Evolutionary conservation across 2,888 invertebrate genomes (phyloP).

Genomic region (Pristionchus exspectatus): DNA sequence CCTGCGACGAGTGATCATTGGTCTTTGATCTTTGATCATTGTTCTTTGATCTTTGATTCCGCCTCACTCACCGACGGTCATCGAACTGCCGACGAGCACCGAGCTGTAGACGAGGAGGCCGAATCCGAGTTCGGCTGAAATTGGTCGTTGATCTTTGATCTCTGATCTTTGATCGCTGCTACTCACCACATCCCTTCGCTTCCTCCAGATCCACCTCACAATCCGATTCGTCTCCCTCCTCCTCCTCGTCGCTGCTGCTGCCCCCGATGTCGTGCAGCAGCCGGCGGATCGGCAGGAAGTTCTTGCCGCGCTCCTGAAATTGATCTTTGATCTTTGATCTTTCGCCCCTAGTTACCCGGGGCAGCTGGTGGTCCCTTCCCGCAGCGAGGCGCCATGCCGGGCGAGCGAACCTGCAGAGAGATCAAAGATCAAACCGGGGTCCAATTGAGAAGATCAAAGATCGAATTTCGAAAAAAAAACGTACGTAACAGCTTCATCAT

Average conservation of each 20-base stretch:
- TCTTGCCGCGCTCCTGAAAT: too few relatives aligned
- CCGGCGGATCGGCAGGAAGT: too few relatives aligned
- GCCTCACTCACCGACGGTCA: conserved; percentile 89
- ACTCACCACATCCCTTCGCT: too few relatives aligned
- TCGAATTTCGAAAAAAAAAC: not conserved
- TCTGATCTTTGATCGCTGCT: too few relatives aligned
- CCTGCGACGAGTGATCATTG: not conserved
- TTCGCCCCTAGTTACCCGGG: not conserved
- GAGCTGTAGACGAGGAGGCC: conserved; percentile 99
- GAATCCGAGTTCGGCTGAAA: conserved; percentile 90
- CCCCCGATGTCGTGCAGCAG: too few relatives aligned
- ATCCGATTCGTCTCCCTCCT: too few relatives aligned
- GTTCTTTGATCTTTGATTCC: not conserved
- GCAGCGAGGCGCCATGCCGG: not conserved
- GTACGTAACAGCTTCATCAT: not conserved
- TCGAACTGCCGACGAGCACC: conserved; percentile 97
- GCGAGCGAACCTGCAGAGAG: not conserved
- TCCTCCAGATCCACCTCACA: too few relatives aligned
- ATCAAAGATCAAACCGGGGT: not conserved
- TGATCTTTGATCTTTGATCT: conserved; percentile 35
- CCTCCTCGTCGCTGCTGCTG: too few relatives aligned
- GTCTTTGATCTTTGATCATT: not conserved
- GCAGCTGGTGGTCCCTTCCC: not conserved
- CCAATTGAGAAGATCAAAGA: too few relatives aligned
- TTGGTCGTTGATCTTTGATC: not conserved